Percentiles rank a stretch among this genome's conserved stretches.
Evolutionary conservation across 2,888 invertebrate species (phyloP).

Genomic region (Morpho helenor): DNA sequence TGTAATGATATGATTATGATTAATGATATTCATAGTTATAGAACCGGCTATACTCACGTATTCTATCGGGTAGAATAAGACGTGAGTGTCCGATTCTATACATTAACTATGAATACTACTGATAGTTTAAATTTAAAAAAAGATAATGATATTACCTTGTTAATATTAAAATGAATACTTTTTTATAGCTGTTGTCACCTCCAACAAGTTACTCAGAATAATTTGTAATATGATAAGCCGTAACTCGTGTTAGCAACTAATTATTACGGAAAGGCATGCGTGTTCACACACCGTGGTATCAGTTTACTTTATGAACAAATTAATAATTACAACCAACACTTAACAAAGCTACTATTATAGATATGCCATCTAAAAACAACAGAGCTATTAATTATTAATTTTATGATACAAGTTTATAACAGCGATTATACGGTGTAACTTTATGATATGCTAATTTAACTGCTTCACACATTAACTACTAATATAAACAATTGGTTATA

Average conservation of each 20-base stretch:
- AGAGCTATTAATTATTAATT: slow-evolving; percentile 71
- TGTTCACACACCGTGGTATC: slow-evolving; percentile 52
- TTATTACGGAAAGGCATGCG: slow-evolving; percentile 19
- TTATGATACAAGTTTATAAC: slow-evolving; percentile 55
- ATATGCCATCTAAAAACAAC: slow-evolving; percentile 74
- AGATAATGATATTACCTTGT: no score
- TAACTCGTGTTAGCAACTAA: slow-evolving; percentile 7
- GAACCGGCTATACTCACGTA: no score
- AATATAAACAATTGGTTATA: background rate
- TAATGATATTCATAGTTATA: no score
- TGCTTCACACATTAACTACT: slow-evolving; percentile 13
- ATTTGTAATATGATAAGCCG: slow-evolving; percentile 12
- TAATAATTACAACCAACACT: slow-evolving; percentile 57
- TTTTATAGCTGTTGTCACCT: no score
- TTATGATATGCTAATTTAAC: slow-evolving; percentile 60
- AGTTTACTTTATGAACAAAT: slow-evolving; percentile 63
- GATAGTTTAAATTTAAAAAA: no score
- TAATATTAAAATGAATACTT: no score
- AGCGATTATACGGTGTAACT: slow-evolving; percentile 61
- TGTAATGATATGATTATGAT: no score
- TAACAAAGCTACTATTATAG: slow-evolving; percentile 44
- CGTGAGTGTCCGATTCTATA: no score
- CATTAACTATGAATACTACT: no score
- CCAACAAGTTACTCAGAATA: background rate
- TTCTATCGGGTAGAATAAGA: no score